Base-by-base conservation (phyloP, 2,797 vertebrate genomes). In the Erpetoichthys calabaricus region DNA sequence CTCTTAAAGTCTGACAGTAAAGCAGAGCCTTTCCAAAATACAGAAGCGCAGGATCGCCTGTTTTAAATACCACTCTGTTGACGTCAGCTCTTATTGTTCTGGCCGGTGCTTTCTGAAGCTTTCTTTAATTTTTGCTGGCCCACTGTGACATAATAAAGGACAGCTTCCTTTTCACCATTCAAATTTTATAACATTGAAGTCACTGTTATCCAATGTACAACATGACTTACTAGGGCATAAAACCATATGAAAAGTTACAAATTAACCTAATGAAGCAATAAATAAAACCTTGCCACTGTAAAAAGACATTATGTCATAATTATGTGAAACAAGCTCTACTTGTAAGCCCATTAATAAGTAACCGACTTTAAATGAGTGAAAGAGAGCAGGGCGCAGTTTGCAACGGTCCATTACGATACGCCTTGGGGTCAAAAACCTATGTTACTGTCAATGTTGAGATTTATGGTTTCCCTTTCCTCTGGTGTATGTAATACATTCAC, bases 401-500 rank as follows among this genome's bases (percentile, higher is more conserved):
- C 73, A 76, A 78, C 74, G 77, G 58, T 42, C 59, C 56, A 60
- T 65, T 68, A 65, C 0, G 3, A n/a, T 66, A 62, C 67, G 64
- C 72, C 68, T 67, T 59, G 56, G 68, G 73, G 71, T 76, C 65
- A 72, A 63, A 71, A 73, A 73, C 62, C 64, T 68, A 60, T 58
- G 60, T 75, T 62, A 1, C n/a, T 64, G 70, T 73, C 72, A 74
- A 72, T 66, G 0, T 5, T 9, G 42, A 67, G 66, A 80, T 80
- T 73, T 68, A 76, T 73, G 66, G 65, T 58, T 64, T 58, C 42
- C 51, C 66, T 79, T 66, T 66, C 66, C 70, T 67, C 0, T 62
- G 73, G 76, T 70, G 64, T 67, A 68, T 75, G 71, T 73, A 71
- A 74, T n/a, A n/a, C n/a, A n/a, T n/a, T n/a, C n/a, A n/a, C n/a